A percentile compares a stretch with the other conserved stretches of the same genome.
phyloP scores from a whole-genome alignment of 2,113 vertebrate species.

The Rhineura floridana region DNA sequence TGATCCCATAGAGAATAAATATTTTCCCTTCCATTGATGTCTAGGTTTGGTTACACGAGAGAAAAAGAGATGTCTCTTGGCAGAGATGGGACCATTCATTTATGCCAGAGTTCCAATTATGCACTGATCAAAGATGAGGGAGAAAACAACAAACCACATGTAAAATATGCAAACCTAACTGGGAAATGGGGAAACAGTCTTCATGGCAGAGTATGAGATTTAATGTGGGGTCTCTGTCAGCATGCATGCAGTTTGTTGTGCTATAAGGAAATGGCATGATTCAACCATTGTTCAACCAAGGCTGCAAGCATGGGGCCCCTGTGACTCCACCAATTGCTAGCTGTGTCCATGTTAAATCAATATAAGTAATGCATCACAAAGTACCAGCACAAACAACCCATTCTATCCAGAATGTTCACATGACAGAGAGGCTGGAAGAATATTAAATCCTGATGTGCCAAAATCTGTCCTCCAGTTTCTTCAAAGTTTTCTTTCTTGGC shows the following conservation, averaged over 20 bases:
- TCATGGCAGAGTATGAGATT: neutral
- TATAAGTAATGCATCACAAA: neutral
- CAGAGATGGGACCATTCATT: neutral
- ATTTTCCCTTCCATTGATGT: neutral
- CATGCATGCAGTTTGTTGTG: neutral
- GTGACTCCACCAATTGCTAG: neutral
- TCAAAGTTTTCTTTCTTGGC: no score
- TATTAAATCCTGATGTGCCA: no score
- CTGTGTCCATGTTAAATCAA: neutral
- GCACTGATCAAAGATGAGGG: neutral
- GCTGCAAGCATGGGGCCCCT: neutral
- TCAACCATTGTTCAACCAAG: neutral
- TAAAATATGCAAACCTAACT: neutral
- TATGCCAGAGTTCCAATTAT: neutral
- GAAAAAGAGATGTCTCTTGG: neutral
- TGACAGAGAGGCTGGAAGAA: neutral
- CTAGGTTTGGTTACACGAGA: neutral
- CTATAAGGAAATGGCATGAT: neutral
- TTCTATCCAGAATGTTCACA: slow-evolving; percentile 17
- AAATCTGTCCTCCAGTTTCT: no score
- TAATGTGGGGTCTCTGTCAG: neutral
- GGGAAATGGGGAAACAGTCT: neutral
- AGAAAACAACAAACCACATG: neutral
- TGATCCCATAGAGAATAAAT: neutral
- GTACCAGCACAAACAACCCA: neutral